These are phyloP conservation scores for Porites cylindrica DNA, from an alignment of 92 coral and sea anemone species.

Conservation along the genomic window DNA sequence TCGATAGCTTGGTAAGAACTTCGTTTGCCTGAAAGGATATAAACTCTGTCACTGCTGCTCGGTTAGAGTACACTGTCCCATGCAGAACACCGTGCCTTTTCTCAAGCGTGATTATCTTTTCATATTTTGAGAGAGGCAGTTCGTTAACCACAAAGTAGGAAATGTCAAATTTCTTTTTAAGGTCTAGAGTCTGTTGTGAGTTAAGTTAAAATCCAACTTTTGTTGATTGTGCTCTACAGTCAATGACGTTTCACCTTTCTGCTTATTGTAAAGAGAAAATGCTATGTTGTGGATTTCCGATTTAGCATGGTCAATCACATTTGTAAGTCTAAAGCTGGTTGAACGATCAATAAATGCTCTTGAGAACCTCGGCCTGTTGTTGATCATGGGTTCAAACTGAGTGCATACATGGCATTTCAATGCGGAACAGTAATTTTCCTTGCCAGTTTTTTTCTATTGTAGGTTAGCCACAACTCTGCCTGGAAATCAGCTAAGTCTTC, in stretches of 20 bases:
- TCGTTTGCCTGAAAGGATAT: neutral
- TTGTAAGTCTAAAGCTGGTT: neutral
- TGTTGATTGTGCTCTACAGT: neutral
- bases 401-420: neutral
- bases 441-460: neutral
- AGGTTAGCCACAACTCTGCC: neutral
- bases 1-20: neutral
- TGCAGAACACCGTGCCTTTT: neutral
- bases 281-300: neutral
- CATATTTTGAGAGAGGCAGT: conserved; percentile 11
- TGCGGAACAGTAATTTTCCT: neutral
- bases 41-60: neutral
- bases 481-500: neutral
- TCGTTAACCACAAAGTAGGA: conserved; percentile 12
- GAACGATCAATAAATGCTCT: neutral
- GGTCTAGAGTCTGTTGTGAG: neutral
- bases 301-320: neutral
- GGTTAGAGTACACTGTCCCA: neutral
- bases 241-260: neutral
- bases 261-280: neutral
- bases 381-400: neutral
- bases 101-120: neutral
- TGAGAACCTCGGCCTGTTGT: neutral
- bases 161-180: neutral
- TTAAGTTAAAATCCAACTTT: neutral